Evolutionary conservation across 2,113 vertebrate genomes (phyloP).

Genomic region (Nymphicus hollandicus): DNA sequence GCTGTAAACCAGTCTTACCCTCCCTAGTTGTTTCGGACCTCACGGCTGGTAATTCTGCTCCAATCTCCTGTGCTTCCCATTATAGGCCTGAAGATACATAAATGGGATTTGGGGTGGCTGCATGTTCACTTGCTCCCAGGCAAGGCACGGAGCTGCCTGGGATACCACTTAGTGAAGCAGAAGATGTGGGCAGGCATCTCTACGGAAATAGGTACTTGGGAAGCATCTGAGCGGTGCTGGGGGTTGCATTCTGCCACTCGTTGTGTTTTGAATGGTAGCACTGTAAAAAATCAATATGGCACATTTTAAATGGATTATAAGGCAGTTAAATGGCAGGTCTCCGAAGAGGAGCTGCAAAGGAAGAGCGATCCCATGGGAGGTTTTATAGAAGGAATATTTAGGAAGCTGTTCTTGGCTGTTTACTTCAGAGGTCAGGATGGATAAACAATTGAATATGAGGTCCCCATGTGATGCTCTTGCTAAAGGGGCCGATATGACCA

Average conservation of each 20-base stretch:
- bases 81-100: neutral
- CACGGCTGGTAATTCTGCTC: neutral
- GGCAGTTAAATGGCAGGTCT: slow-evolving; percentile 25
- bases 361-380: neutral
- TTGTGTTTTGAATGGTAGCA: neutral
- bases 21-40: neutral
- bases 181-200: neutral
- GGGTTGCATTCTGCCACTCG: neutral
- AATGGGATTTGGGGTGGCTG: neutral
- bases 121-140: neutral
- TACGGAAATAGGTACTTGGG: neutral
- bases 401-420: slow-evolving; percentile 33
- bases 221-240: neutral
- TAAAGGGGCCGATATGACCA: neutral
- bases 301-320: slow-evolving; percentile 32
- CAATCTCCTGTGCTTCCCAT: neutral
- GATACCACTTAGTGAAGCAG: neutral
- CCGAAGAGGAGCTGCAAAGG: slow-evolving; percentile 6
- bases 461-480: neutral
- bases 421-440: neutral
- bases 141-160: neutral
- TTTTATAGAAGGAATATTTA: slow-evolving; percentile 6
- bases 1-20: neutral
- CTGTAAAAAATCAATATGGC: slow-evolving; percentile 31
- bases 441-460: neutral